Percentiles rank a stretch among this genome's conserved stretches.
Evolutionary conservation across 1,140 invertebrate genomes (phyloP).

Genomic region (Aphaenogaster floridana): DNA sequence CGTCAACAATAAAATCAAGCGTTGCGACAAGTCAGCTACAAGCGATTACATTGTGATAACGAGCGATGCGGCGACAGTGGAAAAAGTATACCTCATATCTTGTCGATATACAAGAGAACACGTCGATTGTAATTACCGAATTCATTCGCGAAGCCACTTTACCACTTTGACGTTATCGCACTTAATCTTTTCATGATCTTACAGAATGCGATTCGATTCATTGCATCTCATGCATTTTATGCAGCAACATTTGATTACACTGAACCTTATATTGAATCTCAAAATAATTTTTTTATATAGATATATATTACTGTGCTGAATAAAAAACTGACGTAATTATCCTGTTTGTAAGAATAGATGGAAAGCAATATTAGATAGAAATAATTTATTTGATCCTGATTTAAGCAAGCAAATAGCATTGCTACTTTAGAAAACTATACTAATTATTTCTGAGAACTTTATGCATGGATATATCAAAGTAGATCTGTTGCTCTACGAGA

Average conservation of each 20-base stretch:
- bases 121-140: constrained; percentile 39
- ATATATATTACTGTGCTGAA: neutral
- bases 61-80: constrained; percentile 3
- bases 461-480: neutral
- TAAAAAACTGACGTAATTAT: neutral
- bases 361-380: neutral
- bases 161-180: constrained; percentile 41
- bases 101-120: constrained; percentile 41
- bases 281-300: constrained; percentile 1
- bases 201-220: neutral
- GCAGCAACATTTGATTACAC: neutral
- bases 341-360: neutral
- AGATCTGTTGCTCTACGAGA: neutral
- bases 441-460: constrained; percentile 6
- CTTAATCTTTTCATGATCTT: constrained; percentile 41
- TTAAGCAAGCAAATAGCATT: neutral
- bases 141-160: constrained; percentile 36
- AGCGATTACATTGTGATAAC: constrained; percentile 67
- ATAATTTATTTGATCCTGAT: neutral
- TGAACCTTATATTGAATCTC: constrained; percentile 11
- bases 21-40: constrained; percentile 58
- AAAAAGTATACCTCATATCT: constrained; percentile 47
- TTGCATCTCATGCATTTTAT: neutral
- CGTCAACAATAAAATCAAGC: constrained; percentile 62
- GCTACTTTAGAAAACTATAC: neutral